Percentiles rank a stretch among this genome's conserved stretches.
Conservation (phyloP, 2,797 vertebrate genomes). For the Bryconaethiops microstoma region DNA sequence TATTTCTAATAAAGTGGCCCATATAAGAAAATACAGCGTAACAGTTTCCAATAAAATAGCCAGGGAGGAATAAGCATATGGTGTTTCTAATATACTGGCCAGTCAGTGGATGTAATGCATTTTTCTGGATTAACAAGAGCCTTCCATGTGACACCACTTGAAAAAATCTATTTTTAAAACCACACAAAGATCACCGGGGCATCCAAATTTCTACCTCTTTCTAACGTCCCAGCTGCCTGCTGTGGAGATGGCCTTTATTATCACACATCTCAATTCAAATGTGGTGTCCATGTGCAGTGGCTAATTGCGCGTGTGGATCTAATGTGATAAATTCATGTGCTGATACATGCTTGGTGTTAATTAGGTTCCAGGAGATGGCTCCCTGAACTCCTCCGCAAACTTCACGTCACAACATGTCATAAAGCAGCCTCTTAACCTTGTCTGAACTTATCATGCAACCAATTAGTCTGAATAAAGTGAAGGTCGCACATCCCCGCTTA, state of each 20-base stretch:
- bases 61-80: too few species aligned
- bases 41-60: too few species aligned
- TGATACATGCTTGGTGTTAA: conserved; percentile 13
- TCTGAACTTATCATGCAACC: conserved; percentile 74
- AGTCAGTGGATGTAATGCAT: too few species aligned
- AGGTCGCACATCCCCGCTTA: conserved; percentile 54
- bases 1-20: too few species aligned
- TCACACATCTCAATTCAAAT: conserved; percentile 7
- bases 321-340: conserved; percentile 24
- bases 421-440: conserved; percentile 71
- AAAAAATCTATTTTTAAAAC: neutral
- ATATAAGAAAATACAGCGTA: too few species aligned
- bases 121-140: too few species aligned
- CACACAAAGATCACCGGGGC: neutral
- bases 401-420: conserved; percentile 74
- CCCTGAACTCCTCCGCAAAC: conserved; percentile 59
- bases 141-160: neutral
- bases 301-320: conserved; percentile 18
- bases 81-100: too few species aligned
- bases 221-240: neutral
- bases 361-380: conserved; percentile 61
- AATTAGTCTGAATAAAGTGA: conserved; percentile 70
- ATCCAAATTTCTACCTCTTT: neutral
- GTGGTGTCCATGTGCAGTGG: neutral
- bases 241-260: neutral